Evolutionary conservation across 2,888 invertebrate genomes (phyloP).

Genomic region (Ophion ellenae): DNA sequence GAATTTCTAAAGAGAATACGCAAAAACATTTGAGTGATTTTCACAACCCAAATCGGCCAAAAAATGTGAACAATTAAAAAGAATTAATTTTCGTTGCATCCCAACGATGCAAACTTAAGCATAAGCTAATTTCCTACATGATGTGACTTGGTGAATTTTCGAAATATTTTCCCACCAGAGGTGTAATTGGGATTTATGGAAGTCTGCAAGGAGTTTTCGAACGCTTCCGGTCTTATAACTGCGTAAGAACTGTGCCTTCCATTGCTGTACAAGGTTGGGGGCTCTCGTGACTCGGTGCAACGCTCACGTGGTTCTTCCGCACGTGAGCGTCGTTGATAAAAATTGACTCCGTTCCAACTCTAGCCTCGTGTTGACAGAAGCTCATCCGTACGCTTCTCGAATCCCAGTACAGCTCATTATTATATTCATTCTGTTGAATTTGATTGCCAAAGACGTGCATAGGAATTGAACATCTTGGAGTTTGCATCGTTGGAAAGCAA

Average conservation of each 20-base stretch:
- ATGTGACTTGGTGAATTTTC: no score
- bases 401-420: background rate
- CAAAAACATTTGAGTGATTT: background rate
- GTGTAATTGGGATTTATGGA: no score
- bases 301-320: slow-evolving; percentile 49
- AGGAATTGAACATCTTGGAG: no score
- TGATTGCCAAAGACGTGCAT: background rate
- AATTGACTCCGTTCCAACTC: slow-evolving; percentile 63
- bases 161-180: no score
- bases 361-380: background rate
- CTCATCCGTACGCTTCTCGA: background rate
- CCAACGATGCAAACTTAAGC: no score
- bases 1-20: background rate
- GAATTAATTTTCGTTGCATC: no score
- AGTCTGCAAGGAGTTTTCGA: background rate
- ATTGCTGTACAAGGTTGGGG: slow-evolving; percentile 39
- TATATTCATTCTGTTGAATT: background rate
- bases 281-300: slow-evolving; percentile 40
- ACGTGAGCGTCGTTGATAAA: slow-evolving; percentile 52
- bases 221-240: background rate
- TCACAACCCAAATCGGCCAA: no score
- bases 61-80: no score
- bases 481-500: no score
- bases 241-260: background rate
- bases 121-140: no score